Conservation (phyloP, 2,888 invertebrate genomes). For the Hyposoter dolosus region DNA sequence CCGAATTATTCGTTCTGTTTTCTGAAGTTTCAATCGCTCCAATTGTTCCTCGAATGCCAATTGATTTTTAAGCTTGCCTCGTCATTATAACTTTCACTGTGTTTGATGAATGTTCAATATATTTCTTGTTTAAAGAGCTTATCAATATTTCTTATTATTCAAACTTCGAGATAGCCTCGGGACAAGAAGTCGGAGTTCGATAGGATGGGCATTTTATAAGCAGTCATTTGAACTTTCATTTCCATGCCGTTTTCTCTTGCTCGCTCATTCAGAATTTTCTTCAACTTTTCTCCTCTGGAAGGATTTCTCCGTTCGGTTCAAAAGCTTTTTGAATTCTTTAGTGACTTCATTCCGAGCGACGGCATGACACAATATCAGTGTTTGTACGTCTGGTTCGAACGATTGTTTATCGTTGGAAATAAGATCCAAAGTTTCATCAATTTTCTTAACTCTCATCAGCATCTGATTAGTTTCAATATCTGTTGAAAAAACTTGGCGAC, state of each 20-base stretch:
- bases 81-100: conserved; percentile 32
- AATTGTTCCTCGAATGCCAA: conserved; percentile 2
- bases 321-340: conserved; percentile 25
- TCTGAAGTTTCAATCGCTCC: conserved; percentile 26
- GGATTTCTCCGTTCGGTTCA: conserved; percentile 9
- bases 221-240: neutral
- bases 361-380: conserved; percentile 33
- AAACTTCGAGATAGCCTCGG: neutral
- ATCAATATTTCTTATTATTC: conserved; percentile 6
- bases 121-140: neutral
- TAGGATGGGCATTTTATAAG: neutral
- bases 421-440: conserved; percentile 20
- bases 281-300: conserved; percentile 12
- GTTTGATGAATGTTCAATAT: neutral
- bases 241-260: neutral
- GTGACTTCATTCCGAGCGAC: conserved; percentile 30
- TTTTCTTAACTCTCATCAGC: conserved; percentile 24
- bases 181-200: neutral
- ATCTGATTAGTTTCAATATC: neutral
- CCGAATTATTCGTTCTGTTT: conserved; percentile 24
- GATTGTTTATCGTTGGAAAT: conserved; percentile 41
- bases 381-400: conserved; percentile 28
- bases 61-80: conserved; percentile 1
- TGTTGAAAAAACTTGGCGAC: conserved; percentile 5
- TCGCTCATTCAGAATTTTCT: neutral